Conservation (phyloP, 2,888 invertebrate genomes). For the Lissonota sp. region DNA sequence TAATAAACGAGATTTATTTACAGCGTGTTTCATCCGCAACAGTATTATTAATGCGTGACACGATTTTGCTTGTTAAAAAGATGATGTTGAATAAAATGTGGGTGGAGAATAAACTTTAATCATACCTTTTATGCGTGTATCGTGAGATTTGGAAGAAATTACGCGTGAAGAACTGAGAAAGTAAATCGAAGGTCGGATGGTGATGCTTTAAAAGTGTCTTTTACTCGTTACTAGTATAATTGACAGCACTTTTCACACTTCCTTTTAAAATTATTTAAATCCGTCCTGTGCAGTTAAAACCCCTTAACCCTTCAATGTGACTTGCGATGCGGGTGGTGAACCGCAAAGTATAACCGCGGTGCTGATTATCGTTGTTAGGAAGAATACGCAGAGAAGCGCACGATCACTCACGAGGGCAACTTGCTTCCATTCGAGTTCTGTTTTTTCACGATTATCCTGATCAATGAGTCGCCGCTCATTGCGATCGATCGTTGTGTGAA, state of each 20-base stretch:
- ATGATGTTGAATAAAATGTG: not conserved
- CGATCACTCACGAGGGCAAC: constrained; percentile 93
- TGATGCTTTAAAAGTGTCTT: not conserved
- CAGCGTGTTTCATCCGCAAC: constrained; percentile 6
- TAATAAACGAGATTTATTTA: constrained; percentile 30
- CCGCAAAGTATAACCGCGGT: constrained; percentile 91
- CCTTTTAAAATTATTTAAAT: not conserved
- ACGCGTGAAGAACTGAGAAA: not conserved
- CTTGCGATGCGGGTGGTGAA: constrained; percentile 85
- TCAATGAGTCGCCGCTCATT: constrained; percentile 92
- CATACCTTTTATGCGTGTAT: not conserved
- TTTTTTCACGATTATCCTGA: constrained; percentile 91
- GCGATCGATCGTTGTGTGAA: constrained; percentile 91
- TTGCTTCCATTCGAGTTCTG: constrained; percentile 94
- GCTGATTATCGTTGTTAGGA: constrained; percentile 91
- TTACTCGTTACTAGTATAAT: constrained; percentile 35
- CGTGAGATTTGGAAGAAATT: not conserved
- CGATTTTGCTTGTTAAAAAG: not conserved
- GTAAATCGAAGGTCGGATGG: not conserved
- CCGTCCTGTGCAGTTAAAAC: not conserved
- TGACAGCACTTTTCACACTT: constrained; percentile 37
- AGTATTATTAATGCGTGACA: not conserved
- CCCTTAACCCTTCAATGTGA: constrained; percentile 66
- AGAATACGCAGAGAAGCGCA: constrained; percentile 90
- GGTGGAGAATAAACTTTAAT: not conserved